Evolutionary conservation across 2,113 vertebrate species (phyloP), one percentile per base, ranked within the genome.

Genomic region (Bufo bufo): DNA sequence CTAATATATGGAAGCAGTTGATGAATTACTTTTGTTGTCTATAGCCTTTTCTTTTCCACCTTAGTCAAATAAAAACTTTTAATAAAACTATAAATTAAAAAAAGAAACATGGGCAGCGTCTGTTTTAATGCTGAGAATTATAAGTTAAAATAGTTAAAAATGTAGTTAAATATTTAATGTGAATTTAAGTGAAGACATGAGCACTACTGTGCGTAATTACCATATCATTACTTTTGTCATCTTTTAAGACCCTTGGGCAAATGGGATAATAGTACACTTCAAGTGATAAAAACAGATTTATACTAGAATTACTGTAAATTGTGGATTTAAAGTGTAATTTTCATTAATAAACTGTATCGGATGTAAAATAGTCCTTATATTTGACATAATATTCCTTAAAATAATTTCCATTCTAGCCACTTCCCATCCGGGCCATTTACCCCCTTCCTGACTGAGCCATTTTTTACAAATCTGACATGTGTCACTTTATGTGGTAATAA

Each of bases 181-280:
- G 56, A 75, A 74, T 56, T 74, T 74, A 74, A 74, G 69, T 47
- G 66, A 43, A 45, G 23, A 74, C 33, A 19, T 58, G 23, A 74
- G 3, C 69, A 59, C 33, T 33, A 85, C 69, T 74, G 83, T 11
- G 52, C 14, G 52, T 74, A 85, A 75, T 85, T 75, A 85, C 52
- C 23, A 33, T 58, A 74, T 74, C 54, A 85, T 74, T 74, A 85
- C 59, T 85, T 85, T 47, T 85, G 23, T 45, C 69, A 85, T 77
- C 58, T 63, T 33, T 33, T 77, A 65, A 77, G 49, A 77, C 71
- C 84, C 72, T 85, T 77, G 45, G 84, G 72, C 72, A 49, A 50
- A 20, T 77, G 56, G 63, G 17, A 49, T 85, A 45, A 58, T 23
- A 85, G 63, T 85, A 50, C 50, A 61, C 19, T 23, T 63, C 43